Evolutionary conservation across 2,888 invertebrate species (phyloP).

Genomic region (Andrena camellia): DNA sequence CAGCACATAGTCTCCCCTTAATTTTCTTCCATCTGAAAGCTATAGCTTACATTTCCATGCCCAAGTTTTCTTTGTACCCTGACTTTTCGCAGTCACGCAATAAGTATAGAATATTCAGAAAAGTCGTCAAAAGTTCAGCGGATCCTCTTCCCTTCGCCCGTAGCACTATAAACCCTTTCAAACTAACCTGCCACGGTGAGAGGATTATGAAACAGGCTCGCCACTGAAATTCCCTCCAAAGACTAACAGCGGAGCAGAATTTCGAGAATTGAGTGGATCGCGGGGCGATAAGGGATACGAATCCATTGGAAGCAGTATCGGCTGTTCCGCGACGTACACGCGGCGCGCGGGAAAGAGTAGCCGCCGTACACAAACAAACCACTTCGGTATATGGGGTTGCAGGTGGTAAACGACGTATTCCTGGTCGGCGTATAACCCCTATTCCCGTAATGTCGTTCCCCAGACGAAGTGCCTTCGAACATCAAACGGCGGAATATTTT

Average conservation of each 20-base stretch:
- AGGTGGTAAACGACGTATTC: conserved; percentile 69
- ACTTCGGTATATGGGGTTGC: conserved; percentile 56
- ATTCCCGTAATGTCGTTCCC: conserved; percentile 72
- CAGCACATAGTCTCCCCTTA: too few relatives aligned
- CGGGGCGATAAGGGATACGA: conserved; percentile 10
- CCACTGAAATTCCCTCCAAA: background rate
- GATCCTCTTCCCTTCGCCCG: too few relatives aligned
- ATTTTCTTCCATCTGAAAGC: too few relatives aligned
- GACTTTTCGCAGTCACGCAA: too few relatives aligned
- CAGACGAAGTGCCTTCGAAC: conserved; percentile 74
- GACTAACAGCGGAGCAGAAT: conserved; percentile 14
- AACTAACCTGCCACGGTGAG: background rate
- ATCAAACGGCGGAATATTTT: conserved; percentile 78
- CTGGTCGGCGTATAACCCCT: conserved; percentile 51
- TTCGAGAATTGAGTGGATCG: conserved; percentile 43
- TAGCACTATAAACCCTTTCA: too few relatives aligned
- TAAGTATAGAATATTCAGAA: too few relatives aligned
- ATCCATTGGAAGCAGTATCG: conserved; percentile 21
- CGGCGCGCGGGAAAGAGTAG: conserved; percentile 30
- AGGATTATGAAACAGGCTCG: background rate
- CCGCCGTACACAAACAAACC: conserved; percentile 41
- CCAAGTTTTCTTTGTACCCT: too few relatives aligned
- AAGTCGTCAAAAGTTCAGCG: too few relatives aligned
- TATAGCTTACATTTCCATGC: too few relatives aligned
- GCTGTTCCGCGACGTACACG: conserved; percentile 42